Base-by-base conservation (phyloP, 2,797 vertebrate genomes). In the Cossypha polioptera region DNA sequence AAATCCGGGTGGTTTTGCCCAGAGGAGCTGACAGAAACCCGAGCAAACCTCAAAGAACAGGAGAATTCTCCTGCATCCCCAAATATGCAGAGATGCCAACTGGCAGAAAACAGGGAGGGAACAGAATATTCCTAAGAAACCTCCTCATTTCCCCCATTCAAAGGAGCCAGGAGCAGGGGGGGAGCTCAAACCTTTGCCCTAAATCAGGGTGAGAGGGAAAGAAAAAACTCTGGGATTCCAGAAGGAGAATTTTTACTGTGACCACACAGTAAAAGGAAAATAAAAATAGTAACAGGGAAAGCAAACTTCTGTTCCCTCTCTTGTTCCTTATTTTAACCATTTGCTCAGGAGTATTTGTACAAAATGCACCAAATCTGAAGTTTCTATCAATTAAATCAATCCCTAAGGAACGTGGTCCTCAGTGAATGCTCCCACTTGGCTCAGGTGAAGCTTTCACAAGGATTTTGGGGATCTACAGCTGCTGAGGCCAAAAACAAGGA, bases 11-110 rank as follows among this genome's bases (percentile, higher is more conserved):
- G 87, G 48, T 42, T 67, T 67, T 57, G 63, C 82, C 40, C 72
- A 26, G 75, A 92, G 82, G 59, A 76, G 69, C 62, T 79, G 21
- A 0, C 29, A 59, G 89, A 73, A 94, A 94, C 38, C 18, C 2
- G 65, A 94, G 88, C 57, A 71, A 94, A 94, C 75, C 88, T 93
- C 94, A 86, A 65, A 75, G 89, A 92, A 7, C 51, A 65, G 85
- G 38, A 96, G 95, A 40, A 74, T 83, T 47, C 92, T 77, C 86
- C 74, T 71, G 88, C 91, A 78, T 54, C 91, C 92, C 57, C 53
- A 91, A 71, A 71, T 28, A 80, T 51, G 88, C 36, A 11, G 18
- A 57, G 89, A 19, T 76, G 82, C 96, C 96, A 97, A 50, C 38
- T 87, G 91, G 95, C 95, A 96, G 74, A 3, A 50, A 43, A 45